phyloP scores from a whole-genome alignment of 2,888 invertebrate species.

The Hymenopus coronatus region DNA sequence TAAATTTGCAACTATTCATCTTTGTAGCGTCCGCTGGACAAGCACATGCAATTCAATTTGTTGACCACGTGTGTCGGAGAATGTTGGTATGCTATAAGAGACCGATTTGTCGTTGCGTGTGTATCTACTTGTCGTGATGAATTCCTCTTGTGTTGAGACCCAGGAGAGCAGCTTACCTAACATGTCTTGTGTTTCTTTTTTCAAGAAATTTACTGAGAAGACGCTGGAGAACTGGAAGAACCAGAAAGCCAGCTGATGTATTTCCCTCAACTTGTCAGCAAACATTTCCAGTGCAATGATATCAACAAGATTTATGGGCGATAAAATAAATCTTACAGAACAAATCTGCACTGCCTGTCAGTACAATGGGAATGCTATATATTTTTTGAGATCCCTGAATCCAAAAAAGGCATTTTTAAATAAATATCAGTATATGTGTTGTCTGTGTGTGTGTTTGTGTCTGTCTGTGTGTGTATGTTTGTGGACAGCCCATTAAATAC shows the following conservation, averaged over 20 bases:
- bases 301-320: not conserved
- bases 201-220: not conserved
- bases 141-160: not conserved
- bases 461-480: no score
- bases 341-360: not conserved
- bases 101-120: not conserved
- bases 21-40: no score
- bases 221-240: not conserved
- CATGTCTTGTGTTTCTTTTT: not conserved
- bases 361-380: no score
- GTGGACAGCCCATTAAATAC: no score
- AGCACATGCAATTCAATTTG: no score
- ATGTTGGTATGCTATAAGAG: not conserved
- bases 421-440: no score
- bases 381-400: no score
- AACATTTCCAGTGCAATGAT: not conserved
- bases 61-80: no score
- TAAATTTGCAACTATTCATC: no score
- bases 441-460: no score
- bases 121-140: not conserved
- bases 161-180: not conserved
- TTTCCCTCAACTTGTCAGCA: not conserved
- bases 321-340: not conserved
- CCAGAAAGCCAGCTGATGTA: not conserved
- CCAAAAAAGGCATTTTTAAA: no score